A percentile compares a stretch with the other conserved stretches of the same genome.
Evolutionary conservation across 1,140 invertebrate genomes (phyloP).

Genomic region (Heliconius hermathena): DNA sequence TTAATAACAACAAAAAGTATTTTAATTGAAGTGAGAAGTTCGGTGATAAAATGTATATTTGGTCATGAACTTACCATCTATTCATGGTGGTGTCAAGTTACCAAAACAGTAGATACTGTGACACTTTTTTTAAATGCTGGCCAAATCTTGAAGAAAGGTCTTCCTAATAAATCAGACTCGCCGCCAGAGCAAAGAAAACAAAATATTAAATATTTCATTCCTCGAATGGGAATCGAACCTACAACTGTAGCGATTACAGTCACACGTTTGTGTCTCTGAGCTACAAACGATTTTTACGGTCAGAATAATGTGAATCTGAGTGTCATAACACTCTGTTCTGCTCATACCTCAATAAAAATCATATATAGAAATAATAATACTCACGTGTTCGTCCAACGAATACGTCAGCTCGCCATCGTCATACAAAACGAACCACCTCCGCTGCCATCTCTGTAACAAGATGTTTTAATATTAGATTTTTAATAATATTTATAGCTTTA

Average conservation of each 20-base stretch:
- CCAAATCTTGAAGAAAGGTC: no score
- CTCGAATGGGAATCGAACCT: neutral
- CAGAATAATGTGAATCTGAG: no score
- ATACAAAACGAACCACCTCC: conserved; percentile 98
- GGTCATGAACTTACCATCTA: neutral
- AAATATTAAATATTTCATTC: no score
- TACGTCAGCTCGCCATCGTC: conserved; percentile 98
- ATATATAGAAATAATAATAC: conserved; percentile 69
- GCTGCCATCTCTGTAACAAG: conserved; percentile 96
- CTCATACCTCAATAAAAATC: neutral
- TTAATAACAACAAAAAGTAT: neutral
- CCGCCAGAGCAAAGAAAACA: no score
- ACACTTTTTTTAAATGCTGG: neutral
- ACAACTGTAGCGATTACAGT: no score
- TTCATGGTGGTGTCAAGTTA: neutral
- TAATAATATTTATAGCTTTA: neutral
- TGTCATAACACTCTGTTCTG: neutral
- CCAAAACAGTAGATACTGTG: neutral
- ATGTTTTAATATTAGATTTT: neutral
- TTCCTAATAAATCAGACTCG: neutral
- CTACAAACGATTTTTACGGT: no score
- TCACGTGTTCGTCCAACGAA: conserved; percentile 97
- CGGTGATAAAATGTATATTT: neutral
- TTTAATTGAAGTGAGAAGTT: neutral
- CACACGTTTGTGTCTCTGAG: no score